Base-by-base conservation (phyloP, 1,140 invertebrate species). In the Stegodyphus mimosarum region DNA sequence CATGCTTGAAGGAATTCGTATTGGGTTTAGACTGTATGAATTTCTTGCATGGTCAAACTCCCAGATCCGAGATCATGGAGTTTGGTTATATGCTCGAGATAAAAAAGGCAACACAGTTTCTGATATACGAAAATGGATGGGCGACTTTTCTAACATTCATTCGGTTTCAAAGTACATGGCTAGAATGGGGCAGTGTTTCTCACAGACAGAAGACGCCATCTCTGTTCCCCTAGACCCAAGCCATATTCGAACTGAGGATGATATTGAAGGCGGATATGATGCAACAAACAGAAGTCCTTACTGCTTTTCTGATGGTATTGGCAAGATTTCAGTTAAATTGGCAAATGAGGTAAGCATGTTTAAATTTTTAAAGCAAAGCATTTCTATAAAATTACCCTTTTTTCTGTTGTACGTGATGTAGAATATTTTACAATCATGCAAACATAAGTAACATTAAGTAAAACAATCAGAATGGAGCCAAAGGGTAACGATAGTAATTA, bases 101-200 rank as follows among this genome's bases (percentile, higher is more conserved):
- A 48, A 63, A 3, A 64, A 74, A 13, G 87, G 88, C 51, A 78
- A 87, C 50, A 77, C 81, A 2, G 79, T 52, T 7, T n/a, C 17
- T 10, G 49, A 50, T 52, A 89, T 89, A 10, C 69, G 88, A 33
- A 55, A 72, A 18, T 89, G 88, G 88, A 89, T 89, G 88, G 88
- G 88, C 1, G 87, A 89, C 69, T 89, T 89, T 74, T 83, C 80
- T 72, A 64, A 81, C 6, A 87, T 86, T 11, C 75, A 86, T 9
- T 88, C 67, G 60, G 88, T 89, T n/a, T 86, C 88, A 6, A 89
- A 89, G 33, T 83, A 88, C 74, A 89, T 89, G 87, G 87, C 88
- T 51, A 71, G 88, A 74, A 89, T 89, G 88, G 88, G 88, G 71
- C 88, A 89, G 53, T 89, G 88, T 76, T 89, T 89, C 75, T 88